These are phyloP conservation scores for Phalangium opilio DNA, from an alignment of 2,888 invertebrate species.

Conservation along the genomic window DNA sequence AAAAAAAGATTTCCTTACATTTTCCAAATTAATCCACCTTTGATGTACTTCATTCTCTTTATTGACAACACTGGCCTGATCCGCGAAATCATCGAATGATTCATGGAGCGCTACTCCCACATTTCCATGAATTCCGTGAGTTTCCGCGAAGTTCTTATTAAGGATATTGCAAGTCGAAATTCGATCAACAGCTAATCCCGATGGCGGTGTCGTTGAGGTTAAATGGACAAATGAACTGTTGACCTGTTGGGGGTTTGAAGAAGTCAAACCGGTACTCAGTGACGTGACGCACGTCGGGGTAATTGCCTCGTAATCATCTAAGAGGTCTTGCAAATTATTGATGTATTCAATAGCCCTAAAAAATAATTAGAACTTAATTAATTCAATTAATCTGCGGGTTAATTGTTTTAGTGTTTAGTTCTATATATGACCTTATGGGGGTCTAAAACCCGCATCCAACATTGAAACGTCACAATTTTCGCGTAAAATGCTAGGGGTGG, in stretches of 20 bases:
- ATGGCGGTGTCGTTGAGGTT: neutral
- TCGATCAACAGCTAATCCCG: neutral
- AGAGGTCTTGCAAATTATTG: conserved; percentile 36
- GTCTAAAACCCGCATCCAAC: too few species aligned
- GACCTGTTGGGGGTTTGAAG: neutral
- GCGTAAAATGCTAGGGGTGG: too few species aligned
- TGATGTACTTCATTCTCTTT: conserved; percentile 18
- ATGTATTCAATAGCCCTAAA: conserved; percentile 46
- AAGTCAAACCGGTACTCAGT: too few species aligned
- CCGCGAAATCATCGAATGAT: conserved; percentile 3
- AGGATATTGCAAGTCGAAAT: conserved; percentile 2
- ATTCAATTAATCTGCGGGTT: too few species aligned
- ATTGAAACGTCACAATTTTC: too few species aligned
- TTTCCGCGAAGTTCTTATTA: neutral
- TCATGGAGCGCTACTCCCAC: conserved; percentile 1
- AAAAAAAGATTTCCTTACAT: conserved; percentile 12
- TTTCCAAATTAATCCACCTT: conserved; percentile 15
- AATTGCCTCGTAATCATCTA: conserved; percentile 18
- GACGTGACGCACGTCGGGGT: conserved; percentile 1
- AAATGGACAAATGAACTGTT: neutral
- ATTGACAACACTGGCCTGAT: conserved; percentile 12
- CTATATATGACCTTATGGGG: too few species aligned
- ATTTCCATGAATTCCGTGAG: neutral
- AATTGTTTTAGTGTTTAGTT: too few species aligned
- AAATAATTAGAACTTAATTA: conserved; percentile 43